Conservation (phyloP, 2,888 invertebrate genomes). For the Dinocampus coccinellae region DNA sequence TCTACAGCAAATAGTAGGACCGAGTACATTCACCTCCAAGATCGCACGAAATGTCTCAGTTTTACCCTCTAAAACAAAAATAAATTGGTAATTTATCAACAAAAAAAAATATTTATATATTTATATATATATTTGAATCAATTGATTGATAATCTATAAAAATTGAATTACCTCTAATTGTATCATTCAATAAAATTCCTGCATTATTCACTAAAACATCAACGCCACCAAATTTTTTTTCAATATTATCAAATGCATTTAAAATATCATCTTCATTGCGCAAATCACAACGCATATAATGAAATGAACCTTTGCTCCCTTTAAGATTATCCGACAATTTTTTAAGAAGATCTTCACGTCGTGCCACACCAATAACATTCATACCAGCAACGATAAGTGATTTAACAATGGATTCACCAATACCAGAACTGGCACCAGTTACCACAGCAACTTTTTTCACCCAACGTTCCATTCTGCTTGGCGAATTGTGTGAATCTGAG, state of each 20-base stretch:
- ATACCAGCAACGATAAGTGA: conserved; percentile 71
- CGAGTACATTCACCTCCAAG: conserved; percentile 55
- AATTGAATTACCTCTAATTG: conserved; percentile 42
- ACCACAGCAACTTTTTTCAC: conserved; percentile 74
- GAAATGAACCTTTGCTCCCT: conserved; percentile 56
- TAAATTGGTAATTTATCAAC: no score
- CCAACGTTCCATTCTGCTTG: conserved; percentile 65
- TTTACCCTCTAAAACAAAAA: conserved; percentile 19
- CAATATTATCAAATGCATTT: conserved; percentile 47
- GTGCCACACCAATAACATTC: conserved; percentile 72
- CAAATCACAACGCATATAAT: conserved; percentile 53
- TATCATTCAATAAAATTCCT: conserved; percentile 56
- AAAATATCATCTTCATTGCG: conserved; percentile 48
- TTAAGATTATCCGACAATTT: conserved; percentile 43
- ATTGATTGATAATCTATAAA: neutral
- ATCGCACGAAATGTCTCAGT: conserved; percentile 50
- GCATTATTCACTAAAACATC: conserved; percentile 71
- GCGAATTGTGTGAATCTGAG: neutral
- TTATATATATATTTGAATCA: neutral
- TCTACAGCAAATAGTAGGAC: conserved; percentile 52
- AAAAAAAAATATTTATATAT: no score
- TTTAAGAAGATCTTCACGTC: conserved; percentile 70
- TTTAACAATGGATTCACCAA: conserved; percentile 71
- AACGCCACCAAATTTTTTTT: conserved; percentile 63
- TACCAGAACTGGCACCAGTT: conserved; percentile 77